A percentile compares a stretch with the other conserved stretches of the same genome.
phyloP scores from a whole-genome alignment of 2,113 vertebrate species.

The Lepus europaeus region DNA sequence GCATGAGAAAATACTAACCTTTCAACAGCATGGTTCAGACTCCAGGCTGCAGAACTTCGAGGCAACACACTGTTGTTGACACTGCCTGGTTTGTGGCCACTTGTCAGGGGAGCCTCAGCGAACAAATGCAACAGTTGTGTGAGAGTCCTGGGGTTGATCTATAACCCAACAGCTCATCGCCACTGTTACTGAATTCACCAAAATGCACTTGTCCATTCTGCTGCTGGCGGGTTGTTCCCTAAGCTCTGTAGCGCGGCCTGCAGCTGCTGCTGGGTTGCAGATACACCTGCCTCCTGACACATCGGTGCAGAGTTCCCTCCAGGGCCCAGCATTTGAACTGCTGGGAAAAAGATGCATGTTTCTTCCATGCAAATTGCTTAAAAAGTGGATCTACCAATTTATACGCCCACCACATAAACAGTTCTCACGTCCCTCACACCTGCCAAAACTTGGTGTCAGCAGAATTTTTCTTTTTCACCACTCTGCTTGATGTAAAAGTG shows the following conservation, averaged over 20 bases:
- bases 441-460: background rate
- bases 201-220: background rate
- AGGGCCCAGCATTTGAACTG: too few relatives aligned
- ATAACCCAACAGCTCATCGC: background rate
- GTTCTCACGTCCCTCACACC: background rate
- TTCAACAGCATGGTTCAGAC: too few relatives aligned
- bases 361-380: background rate
- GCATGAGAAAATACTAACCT: background rate
- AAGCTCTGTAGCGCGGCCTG: background rate
- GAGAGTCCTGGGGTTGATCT: background rate
- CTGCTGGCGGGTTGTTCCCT: background rate
- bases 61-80: background rate
- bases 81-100: background rate
- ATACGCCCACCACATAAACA: background rate
- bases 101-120: too few relatives aligned
- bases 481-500: background rate
- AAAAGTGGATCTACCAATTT: background rate
- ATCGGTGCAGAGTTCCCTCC: background rate
- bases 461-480: background rate
- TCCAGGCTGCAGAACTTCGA: background rate
- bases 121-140: background rate
- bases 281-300: accelerated
- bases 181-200: background rate
- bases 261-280: background rate
- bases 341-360: background rate